phyloP scores from a whole-genome alignment of 2,888 invertebrate species.

The Chymomyza procnemis region DNA sequence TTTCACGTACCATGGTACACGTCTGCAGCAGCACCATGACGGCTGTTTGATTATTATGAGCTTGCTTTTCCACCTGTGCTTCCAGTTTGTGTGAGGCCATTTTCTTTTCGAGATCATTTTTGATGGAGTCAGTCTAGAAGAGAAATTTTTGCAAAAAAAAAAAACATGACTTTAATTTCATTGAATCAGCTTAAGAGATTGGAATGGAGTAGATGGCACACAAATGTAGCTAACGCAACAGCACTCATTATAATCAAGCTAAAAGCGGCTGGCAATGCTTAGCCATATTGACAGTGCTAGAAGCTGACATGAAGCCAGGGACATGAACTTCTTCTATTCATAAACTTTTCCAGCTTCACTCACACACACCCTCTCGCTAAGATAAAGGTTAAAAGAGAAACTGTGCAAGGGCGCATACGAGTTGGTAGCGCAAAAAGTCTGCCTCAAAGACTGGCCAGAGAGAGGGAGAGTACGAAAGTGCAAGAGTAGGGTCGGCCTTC shows the following conservation, averaged over 20 bases:
- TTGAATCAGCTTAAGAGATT: not conserved
- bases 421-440: not conserved
- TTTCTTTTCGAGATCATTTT: conserved; percentile 86
- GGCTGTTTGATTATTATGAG: conserved; percentile 86
- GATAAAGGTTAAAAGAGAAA: conserved; percentile 1
- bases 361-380: not conserved
- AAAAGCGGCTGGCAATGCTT: not conserved
- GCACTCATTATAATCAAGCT: conserved; percentile 4
- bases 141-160: conserved; percentile 25
- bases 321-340: conserved; percentile 1
- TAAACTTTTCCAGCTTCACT: not conserved
- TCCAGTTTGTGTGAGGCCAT: conserved; percentile 84
- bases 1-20: conserved; percentile 84
- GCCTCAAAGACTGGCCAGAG: not conserved
- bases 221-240: not conserved
- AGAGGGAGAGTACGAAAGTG: not conserved
- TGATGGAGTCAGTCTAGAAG: conserved; percentile 86
- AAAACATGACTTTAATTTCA: not conserved
- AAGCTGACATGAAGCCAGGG: not conserved
- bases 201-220: not conserved
- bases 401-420: not conserved
- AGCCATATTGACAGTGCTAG: conserved; percentile 12
- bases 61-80: conserved; percentile 87
- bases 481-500: too few relatives aligned
- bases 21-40: conserved; percentile 85